phyloP scores from a whole-genome alignment of 2,797 vertebrate genomes.

The Rhadinocentrus ornatus region DNA sequence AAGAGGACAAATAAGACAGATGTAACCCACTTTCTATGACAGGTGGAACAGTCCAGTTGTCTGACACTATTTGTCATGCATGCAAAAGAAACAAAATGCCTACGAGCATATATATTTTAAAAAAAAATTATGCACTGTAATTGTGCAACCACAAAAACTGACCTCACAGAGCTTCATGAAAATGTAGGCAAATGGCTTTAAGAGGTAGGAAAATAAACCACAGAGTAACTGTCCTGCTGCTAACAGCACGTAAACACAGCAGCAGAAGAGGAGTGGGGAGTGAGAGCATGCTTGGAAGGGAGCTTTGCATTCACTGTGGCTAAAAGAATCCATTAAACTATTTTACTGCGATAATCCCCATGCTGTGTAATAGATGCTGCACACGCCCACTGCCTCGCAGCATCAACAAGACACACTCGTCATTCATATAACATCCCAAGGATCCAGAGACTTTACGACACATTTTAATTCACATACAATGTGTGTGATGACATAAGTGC shows the following conservation, averaged over 20 bases:
- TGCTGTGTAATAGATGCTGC: constrained; percentile 13
- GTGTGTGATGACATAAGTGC: constrained; percentile 51
- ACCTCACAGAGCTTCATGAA: constrained; percentile 12
- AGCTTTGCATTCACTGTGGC: constrained; percentile 3
- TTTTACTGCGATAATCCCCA: constrained; percentile 25
- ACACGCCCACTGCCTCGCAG: constrained; percentile 7
- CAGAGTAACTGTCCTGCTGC: not conserved
- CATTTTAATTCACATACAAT: constrained; percentile 28
- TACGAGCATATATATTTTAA: too few relatives aligned
- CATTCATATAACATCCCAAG: constrained; percentile 40
- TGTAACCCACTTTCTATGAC: not conserved
- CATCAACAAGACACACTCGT: constrained; percentile 8
- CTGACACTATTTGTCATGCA: not conserved
- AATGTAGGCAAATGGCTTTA: constrained; percentile 8
- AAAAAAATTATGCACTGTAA: not conserved
- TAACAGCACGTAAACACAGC: constrained; percentile 19
- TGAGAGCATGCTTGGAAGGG: constrained; percentile 21
- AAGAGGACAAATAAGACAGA: not conserved
- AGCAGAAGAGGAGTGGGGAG: constrained; percentile 5
- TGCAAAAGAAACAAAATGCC: not conserved
- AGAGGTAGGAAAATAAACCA: constrained; percentile 27
- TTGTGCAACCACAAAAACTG: not conserved
- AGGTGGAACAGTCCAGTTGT: not conserved
- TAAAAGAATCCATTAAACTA: constrained; percentile 18
- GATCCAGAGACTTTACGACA: constrained; percentile 36